These are phyloP conservation scores for Cryptoprocta ferox DNA, from an alignment of 2,797 vertebrate species.

Conservation along the genomic window DNA sequence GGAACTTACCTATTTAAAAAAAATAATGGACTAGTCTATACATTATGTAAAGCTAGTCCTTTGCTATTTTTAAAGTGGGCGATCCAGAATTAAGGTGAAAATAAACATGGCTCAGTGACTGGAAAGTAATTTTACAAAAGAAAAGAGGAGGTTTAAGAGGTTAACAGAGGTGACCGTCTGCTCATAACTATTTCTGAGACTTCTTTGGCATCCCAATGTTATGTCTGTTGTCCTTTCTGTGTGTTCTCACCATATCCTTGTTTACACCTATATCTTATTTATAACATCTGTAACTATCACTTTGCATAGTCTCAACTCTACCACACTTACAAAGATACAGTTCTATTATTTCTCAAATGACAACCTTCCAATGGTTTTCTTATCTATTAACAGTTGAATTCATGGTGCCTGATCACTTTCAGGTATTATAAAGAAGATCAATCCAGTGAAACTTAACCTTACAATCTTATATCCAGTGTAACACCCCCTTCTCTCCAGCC, in stretches of 20 bases:
- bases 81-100: neutral
- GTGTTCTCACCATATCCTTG: neutral
- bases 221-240: neutral
- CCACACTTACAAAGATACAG: neutral
- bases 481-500: neutral
- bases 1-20: neutral
- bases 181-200: neutral
- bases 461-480: neutral
- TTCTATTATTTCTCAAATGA: slow-evolving; percentile 5
- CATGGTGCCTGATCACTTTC: neutral
- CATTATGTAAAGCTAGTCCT: slow-evolving; percentile 4
- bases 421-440: neutral
- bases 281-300: neutral
- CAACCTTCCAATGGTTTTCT: neutral
- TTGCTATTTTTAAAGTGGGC: neutral
- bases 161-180: neutral
- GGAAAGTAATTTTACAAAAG: neutral
- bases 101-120: neutral
- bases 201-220: neutral
- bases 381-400: neutral
- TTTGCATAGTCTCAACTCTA: neutral
- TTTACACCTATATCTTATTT: neutral
- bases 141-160: neutral
- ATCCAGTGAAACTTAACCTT: neutral
- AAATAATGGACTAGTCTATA: neutral